Evolutionary conservation across 1,140 invertebrate genomes (phyloP), one percentile per base, ranked within the genome.

Genomic region (Megathymus violae): DNA sequence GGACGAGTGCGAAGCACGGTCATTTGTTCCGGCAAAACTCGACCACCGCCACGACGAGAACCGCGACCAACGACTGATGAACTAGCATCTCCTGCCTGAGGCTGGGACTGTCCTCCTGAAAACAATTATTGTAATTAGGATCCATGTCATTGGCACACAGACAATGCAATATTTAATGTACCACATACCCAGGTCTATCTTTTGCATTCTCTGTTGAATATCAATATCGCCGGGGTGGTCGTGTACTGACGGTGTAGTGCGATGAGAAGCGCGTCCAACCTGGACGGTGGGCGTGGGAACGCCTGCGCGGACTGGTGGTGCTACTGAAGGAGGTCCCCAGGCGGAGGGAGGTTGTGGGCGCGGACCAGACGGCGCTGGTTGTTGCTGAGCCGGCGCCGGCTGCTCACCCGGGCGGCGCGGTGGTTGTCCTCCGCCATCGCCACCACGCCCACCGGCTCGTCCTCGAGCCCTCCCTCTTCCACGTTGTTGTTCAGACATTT

Each of bases 181-280:
- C n/a, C 7, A 62, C 66, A 60, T 72, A 85, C 87, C 73, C 27
- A 88, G 65, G 22, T 83, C 73, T n/a, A 88, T 50, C 1, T 70
- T 67, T 40, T 78, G 75, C 82, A 90, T 82, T 10, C 79, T 51
- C 31, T 84, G 73, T 25, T 90, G 85, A 3, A 90, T 71, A 47
- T 86, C 80, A 4, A 87, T 72, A 74, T 89, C 82, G n/a, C 85
- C 87, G 6, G 87, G 84, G 60, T 88, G 88, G 10, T 84, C 82
- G 46, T 76, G 81, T 6, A 77, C 76, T 0, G 78, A 56, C 0
- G 80, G 65, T 0, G 78, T 82, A 2, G 73, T 64, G 4, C 88
- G 71, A 50, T 88, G 78, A 0, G 79, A 80, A 2, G 85, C 88
- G 4, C 84, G 65, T 0, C 88, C 84, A 4, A 65, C 76, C 41